Conservation (phyloP, 1,140 invertebrate species). For the Intoshia linei region DNA sequence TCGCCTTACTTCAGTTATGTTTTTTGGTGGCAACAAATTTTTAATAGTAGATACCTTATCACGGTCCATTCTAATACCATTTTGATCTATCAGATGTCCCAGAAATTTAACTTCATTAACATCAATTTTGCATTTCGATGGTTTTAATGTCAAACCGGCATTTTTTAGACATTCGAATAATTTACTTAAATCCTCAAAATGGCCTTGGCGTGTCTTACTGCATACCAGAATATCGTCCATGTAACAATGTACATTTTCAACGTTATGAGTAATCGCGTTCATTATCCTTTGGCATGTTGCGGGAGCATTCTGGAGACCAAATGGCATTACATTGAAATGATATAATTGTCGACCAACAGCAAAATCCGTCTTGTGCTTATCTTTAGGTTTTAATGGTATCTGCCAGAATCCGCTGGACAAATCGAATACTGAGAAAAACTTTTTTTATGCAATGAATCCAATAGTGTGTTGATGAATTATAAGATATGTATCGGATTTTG, state of each 20-base stretch:
- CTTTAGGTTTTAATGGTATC: constrained; percentile 7
- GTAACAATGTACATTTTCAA: constrained; percentile 6
- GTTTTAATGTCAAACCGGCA: too few species aligned
- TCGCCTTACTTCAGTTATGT: constrained; percentile 9
- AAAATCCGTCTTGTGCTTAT: constrained; percentile 8
- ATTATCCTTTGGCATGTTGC: constrained; percentile 11
- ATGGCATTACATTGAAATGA: constrained; percentile 10
- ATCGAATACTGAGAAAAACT: too few species aligned
- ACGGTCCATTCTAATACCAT: constrained; percentile 10
- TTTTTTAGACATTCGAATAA: too few species aligned
- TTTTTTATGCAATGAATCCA: too few species aligned
- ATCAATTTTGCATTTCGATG: too few species aligned
- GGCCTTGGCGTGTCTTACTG: too few species aligned
- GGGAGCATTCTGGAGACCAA: constrained; percentile 11
- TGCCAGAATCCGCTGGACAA: constrained; percentile 8
- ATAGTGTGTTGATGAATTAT: too few species aligned
- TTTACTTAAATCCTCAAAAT: too few species aligned
- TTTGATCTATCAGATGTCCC: constrained; percentile 10
- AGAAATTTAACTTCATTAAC: constrained; percentile 11
- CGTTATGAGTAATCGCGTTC: constrained; percentile 7
- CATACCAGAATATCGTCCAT: constrained; percentile 10
- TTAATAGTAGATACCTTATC: constrained; percentile 12
- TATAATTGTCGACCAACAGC: constrained; percentile 7
- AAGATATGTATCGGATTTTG: too few species aligned
- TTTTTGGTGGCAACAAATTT: constrained; percentile 11